Evolutionary conservation across 2,797 vertebrate species (phyloP), one percentile per base, ranked within the genome.

Genomic region (Crenuchus spilurus): DNA sequence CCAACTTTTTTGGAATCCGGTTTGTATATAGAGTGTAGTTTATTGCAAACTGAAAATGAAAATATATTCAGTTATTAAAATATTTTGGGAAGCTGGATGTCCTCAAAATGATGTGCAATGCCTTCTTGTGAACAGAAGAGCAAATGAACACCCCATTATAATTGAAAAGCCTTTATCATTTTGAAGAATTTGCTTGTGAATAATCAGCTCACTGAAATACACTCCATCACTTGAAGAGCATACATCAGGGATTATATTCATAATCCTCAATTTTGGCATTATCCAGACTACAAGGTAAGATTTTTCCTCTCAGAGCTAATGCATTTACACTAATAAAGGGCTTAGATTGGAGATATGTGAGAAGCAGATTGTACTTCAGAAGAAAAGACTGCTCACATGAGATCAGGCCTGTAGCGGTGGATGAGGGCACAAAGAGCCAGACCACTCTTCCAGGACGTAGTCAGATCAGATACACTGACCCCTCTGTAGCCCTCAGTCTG

Each of bases 391-490:
- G 89, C 98, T 98, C 90, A 99, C 98, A 99, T 97, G 62, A 99
- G 93, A 83, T 99, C 98, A 0, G 98, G 97, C 41, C 97, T 93
- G 86, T 96, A 98, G 85, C 95, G 89, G 88, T 99, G 95, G 76
- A 99, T 98, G 82, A 99, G 94, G 24, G 96, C 96, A 52, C 96
- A 98, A 26, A 99, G 90, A 16, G 98, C 98, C 88, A 99, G 86
- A 48, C 98, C 98, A 2, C 96, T 99, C 87, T 98, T 99, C 97
- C 97, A 99, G 0, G 97, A 99, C 93, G 92, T 96, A 0, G 97
- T 99, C 52, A 99, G 96, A 81, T 99, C 97, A 0, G 92, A 92
- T 31, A 99, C 97, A 0, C 87, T 91, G 1, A 99, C 97, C 57
- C 95, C 95, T 70, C 92, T 85, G 44, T 98, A 99, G 39, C 97